Base-by-base conservation (phyloP, 2,113 vertebrate genomes). In the Chiloscyllium plagiosum region DNA sequence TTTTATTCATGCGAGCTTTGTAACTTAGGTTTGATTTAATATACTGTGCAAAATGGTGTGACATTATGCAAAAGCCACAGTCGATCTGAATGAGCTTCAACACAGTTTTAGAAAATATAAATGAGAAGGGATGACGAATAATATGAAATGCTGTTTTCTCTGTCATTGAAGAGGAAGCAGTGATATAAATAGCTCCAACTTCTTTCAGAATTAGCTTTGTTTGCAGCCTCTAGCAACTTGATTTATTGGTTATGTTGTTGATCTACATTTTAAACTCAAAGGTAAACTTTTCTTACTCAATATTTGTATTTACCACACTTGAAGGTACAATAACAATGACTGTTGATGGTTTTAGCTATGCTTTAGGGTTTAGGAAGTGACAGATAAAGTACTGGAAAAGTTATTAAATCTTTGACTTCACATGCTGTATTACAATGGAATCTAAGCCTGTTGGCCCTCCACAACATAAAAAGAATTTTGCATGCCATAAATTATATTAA, bases 21-120 rank as follows among this genome's bases (percentile, higher is more conserved):
- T 33, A 95, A 76, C 94, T 33, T 47, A 95, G 94, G 76, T 95
- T 95, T 26, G 26, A 72, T 72, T 95, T 95, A 95, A 72, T 95
- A 95, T 50, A 95, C 26, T 52, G 94, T 95, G 69, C 94, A 95
- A 95, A 95, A 76, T 50, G 94, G 94, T 95, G 94, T 95, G 94
- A 95, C 72, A 95, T 95, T 95, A 95, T 76, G 94, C 94, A 95
- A 72, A 95, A 47, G 69, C 42, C 72, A 2, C 94, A 95, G 52
- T 50, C 52, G 94, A 72, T 95, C 72, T 72, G 42, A 95, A 95
- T 76, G 94, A 94, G 93, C 42, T 70, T 94, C 68, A 50, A 70
- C 70, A 94, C 94, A 72, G 94, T 76, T 76, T 95, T 95, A 19
- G 94, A 95, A 95, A 72, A 68, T 76, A 50, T 95, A 95, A 95